Evolutionary conservation across 2,113 vertebrate genomes (phyloP).

Genomic region (Phylloscopus whistleri): DNA sequence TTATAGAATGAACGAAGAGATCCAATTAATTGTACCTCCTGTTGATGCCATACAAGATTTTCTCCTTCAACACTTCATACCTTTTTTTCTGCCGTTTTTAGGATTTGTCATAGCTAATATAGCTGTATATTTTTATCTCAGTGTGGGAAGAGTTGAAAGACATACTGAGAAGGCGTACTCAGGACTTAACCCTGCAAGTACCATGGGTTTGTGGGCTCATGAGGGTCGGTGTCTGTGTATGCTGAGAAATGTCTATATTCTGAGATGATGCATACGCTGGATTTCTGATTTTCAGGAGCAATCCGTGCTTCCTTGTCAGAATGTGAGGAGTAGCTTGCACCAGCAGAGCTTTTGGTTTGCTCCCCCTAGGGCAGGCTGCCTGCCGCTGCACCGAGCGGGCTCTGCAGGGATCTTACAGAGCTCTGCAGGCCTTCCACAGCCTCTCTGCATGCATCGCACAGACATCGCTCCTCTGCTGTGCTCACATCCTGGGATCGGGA

Average conservation of each 20-base stretch:
- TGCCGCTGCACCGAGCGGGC: background rate
- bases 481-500: background rate
- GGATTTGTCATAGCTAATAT: conserved; percentile 24
- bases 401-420: background rate
- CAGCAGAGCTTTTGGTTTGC: background rate
- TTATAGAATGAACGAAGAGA: conserved; percentile 47
- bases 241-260: background rate
- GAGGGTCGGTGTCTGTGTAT: background rate
- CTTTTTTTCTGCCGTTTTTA: conserved; percentile 15
- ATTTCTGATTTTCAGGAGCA: background rate
- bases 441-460: background rate
- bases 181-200: conserved; percentile 20
- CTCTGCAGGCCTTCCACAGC: background rate
- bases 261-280: background rate
- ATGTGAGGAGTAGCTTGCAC: background rate
- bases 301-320: background rate
- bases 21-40: conserved; percentile 58
- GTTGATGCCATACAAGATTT: conserved; percentile 42
- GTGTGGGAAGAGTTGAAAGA: conserved; percentile 59
- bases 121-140: conserved; percentile 50
- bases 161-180: background rate
- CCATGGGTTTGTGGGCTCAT: background rate
- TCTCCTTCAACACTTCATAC: background rate
- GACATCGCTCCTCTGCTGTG: rapidly evolving
- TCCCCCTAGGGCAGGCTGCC: background rate